These are phyloP conservation scores for Trachymyrmex cornetzi DNA, from an alignment of 1,140 invertebrate species.

Conservation along the genomic window DNA sequence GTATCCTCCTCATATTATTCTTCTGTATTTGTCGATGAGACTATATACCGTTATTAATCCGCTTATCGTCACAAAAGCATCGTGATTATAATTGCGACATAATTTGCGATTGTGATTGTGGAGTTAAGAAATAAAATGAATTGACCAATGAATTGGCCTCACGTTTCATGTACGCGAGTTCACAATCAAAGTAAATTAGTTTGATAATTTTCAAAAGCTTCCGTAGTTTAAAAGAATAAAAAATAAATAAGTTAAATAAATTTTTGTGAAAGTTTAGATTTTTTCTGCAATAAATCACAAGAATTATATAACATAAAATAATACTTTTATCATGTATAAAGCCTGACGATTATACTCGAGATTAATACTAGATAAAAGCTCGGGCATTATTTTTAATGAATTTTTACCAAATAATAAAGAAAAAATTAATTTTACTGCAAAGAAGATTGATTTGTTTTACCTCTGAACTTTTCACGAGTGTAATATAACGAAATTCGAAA, in stretches of 20 bases:
- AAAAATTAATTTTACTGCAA: conserved; percentile 24
- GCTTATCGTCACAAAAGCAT: background rate
- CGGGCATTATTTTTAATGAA: conserved; percentile 31
- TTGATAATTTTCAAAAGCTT: background rate
- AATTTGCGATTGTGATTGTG: background rate
- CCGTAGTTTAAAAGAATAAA: background rate
- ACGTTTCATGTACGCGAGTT: background rate
- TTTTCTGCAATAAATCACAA: background rate
- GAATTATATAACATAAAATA: background rate
- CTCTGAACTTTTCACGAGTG: conserved; percentile 8
- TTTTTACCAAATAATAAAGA: background rate
- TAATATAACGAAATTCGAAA: conserved; percentile 41
- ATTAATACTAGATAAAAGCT: background rate
- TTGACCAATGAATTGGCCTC: background rate
- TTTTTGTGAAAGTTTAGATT: background rate
- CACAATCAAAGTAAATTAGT: background rate
- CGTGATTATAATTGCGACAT: background rate
- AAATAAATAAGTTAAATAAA: background rate
- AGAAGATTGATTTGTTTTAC: background rate
- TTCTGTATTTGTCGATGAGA: conserved; percentile 20
- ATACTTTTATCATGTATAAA: background rate
- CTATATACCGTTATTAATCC: conserved; percentile 1
- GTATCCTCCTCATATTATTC: background rate
- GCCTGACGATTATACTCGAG: background rate
- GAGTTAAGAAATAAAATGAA: background rate